Evolutionary conservation across 1,140 invertebrate species (phyloP).

Genomic region (Panulirus ornatus): DNA sequence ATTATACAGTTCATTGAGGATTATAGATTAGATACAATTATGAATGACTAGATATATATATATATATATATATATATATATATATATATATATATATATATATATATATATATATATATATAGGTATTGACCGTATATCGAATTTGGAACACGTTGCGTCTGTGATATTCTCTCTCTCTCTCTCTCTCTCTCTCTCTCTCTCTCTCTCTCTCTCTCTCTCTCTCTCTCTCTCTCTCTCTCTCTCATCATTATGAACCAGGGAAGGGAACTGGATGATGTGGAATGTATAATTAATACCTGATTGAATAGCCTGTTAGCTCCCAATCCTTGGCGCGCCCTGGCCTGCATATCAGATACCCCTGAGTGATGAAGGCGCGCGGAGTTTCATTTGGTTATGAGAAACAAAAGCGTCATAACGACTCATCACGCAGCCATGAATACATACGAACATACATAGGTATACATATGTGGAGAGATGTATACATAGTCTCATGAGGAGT

Average conservation of each 20-base stretch:
- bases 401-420: constrained; percentile 22
- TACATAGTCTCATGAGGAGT: too few relatives aligned
- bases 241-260: constrained; percentile 25
- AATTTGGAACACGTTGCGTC: too few relatives aligned
- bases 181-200: not conserved
- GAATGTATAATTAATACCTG: constrained; percentile 43
- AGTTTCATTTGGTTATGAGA: constrained; percentile 22
- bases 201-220: not conserved
- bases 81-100: not conserved
- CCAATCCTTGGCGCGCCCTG: constrained; percentile 8
- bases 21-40: not conserved
- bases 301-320: constrained; percentile 33
- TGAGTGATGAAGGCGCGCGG: constrained; percentile 21
- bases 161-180: not conserved
- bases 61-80: not conserved
- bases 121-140: not conserved
- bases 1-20: not conserved
- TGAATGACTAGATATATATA: not conserved
- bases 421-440: too few relatives aligned
- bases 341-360: constrained; percentile 26
- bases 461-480: too few relatives aligned
- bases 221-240: not conserved
- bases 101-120: not conserved
- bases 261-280: constrained; percentile 1
- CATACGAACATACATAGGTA: too few relatives aligned